Conservation (phyloP, 2,888 invertebrate genomes). For the Agonopterix subpropinquella region DNA sequence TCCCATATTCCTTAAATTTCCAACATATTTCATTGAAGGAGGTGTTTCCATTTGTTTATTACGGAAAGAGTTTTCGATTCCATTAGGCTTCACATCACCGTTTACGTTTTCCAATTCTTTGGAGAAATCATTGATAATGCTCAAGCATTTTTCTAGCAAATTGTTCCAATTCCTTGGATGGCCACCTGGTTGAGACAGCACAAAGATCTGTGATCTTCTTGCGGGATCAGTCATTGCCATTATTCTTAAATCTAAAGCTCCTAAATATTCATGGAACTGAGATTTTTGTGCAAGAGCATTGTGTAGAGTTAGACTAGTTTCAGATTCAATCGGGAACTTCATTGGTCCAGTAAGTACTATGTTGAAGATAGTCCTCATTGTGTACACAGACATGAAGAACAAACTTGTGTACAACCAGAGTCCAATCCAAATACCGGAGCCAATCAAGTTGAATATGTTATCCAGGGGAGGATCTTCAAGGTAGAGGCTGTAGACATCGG, state of each 20-base stretch:
- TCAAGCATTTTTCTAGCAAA: constrained; percentile 78
- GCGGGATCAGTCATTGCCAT: constrained; percentile 77
- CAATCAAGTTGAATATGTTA: constrained; percentile 59
- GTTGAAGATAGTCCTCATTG: constrained; percentile 82
- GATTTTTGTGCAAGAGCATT: constrained; percentile 78
- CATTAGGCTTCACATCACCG: constrained; percentile 37
- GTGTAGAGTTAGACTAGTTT: constrained; percentile 69
- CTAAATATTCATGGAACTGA: constrained; percentile 84
- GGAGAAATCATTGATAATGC: constrained; percentile 78
- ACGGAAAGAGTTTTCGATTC: constrained; percentile 24
- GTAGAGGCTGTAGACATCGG: constrained; percentile 70
- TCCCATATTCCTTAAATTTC: constrained; percentile 53
- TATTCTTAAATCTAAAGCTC: constrained; percentile 82
- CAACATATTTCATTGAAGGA: constrained; percentile 31
- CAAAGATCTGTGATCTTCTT: constrained; percentile 80
- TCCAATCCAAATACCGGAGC: constrained; percentile 74
- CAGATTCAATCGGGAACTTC: constrained; percentile 77
- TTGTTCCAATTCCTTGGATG: constrained; percentile 93
- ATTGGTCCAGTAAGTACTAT: constrained; percentile 82
- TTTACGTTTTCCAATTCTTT: constrained; percentile 76
- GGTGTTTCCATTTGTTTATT: constrained; percentile 27
- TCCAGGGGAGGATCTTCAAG: constrained; percentile 70
- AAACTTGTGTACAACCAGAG: constrained; percentile 82
- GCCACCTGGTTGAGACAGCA: constrained; percentile 87
- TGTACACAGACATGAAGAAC: constrained; percentile 81